Base-by-base conservation (phyloP, 35 echinoderm and acorn worm genomes). In the Ophioderma brevispina region DNA sequence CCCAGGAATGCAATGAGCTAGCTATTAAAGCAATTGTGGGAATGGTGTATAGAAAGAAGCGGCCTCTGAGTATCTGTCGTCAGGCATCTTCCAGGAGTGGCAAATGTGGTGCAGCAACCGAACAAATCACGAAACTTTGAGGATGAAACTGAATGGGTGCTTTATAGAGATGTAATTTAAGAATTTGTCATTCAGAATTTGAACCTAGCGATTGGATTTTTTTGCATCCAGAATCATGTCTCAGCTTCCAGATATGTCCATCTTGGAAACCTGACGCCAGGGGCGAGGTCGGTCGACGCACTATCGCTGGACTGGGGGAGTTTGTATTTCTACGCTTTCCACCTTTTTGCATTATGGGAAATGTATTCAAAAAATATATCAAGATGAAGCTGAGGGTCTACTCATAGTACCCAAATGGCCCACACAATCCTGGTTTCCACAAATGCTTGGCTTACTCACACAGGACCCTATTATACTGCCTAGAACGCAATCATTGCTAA, bases 351-450 rank as follows among this genome's bases (percentile, higher is more conserved):
- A 33, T 95, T 82, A 15, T 95, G 23, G 78, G 78, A 46, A 92
- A 40, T 86, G 87, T 78, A 55, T 33, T 96, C 90, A 89, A 70
- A 96, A 96, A 55, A 46, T 84, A 30, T 28, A 31, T 11, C 13
- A 21, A 81, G 88, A 95, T 38, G 88, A 89, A 70, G 86, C 86
- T 64, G 86, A 87, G 32, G 87, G 94, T 32, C 78, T 92, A 0
- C n/a, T 96, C 31, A 86, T 92, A 79, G 90, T 92, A 4, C 94
- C 90, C 18, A 94, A 91, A 25, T 97, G 95, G 92, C 95, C 95
- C 23, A 94, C 95, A 40, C 91, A 97, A 80, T 37, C 89, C 1
- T 97, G 95, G 95, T 94, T 91, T 41, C 91, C 87, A 0, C 31
- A 77, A 41, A 38, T 97, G 40, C 84, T 88, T 31, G 82, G 49